phyloP scores from a whole-genome alignment of 2,888 invertebrate genomes.

The Linhomoeus sp. region DNA sequence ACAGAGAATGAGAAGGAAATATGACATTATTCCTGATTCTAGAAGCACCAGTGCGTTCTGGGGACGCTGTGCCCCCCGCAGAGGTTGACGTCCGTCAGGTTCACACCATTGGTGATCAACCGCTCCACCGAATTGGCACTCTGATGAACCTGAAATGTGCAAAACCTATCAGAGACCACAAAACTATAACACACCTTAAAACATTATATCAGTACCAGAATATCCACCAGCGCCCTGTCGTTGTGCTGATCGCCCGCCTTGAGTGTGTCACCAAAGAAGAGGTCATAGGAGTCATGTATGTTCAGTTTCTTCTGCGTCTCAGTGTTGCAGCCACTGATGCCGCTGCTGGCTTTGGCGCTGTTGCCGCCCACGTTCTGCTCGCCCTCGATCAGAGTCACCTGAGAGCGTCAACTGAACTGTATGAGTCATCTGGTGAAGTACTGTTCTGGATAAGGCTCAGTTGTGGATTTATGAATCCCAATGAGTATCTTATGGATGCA shows the following conservation, averaged over 20 bases:
- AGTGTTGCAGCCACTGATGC: conserved; percentile 23
- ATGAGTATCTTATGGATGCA: no score
- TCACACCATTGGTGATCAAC: conserved; percentile 16
- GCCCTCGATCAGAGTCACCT: conserved; percentile 12
- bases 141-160: background rate
- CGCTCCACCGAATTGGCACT: conserved; percentile 8
- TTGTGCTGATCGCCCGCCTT: conserved; percentile 24
- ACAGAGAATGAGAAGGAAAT: background rate
- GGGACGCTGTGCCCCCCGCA: conserved; percentile 25
- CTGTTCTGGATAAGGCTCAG: no score
- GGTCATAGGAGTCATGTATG: conserved; percentile 9
- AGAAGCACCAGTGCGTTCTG: conserved; percentile 19
- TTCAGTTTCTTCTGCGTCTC: conserved; percentile 14
- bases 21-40: background rate
- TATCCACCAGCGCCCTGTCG: conserved; percentile 18
- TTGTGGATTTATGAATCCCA: no score
- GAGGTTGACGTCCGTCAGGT: conserved; percentile 22
- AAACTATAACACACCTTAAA: background rate
- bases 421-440: background rate
- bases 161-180: background rate
- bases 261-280: conserved; percentile 21
- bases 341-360: conserved; percentile 22
- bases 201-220: conserved; percentile 11
- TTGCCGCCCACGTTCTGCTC: conserved; percentile 23
- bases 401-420: background rate